Base-by-base conservation (phyloP, 2,888 invertebrate genomes). In the Spodoptera littoralis region DNA sequence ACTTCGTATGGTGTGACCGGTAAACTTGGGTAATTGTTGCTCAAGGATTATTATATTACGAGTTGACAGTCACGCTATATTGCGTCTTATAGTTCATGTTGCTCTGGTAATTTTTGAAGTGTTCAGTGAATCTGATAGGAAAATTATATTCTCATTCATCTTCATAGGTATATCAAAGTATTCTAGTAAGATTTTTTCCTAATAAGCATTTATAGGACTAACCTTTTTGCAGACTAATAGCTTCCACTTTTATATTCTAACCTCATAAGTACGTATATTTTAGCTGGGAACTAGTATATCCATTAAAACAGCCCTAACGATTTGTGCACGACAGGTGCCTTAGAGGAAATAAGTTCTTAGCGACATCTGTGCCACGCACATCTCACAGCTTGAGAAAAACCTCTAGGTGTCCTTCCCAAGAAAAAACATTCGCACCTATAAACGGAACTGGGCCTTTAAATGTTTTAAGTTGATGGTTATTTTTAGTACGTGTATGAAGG, bases 301-400 rank as follows among this genome's bases (percentile, higher is more conserved):
- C 51, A 63, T 66, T 66, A 66, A 61, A 59, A 8, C 47, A 50
- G 60, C 65, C 54, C 70, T 63, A 74, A 65, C 42, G 47, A 62
- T 60, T 57, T 72, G 57, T 67, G 61, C 49, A 62, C 54, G 73
- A 70, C 81, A 81, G 81, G 79, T 81, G 81, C 51, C 63, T 54
- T 41, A 66, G 65, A 79, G 81, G 79, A 81, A 81, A 60, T 76
- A 64, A 48, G 73, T 68, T 72, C 63, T 66, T 73, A 65, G 46
- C 49, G 61, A 70, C 73, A 75, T 76, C 66, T 73, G 69, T 70
- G 62, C n/a, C n/a, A 30, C 53, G 50, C 45, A 47, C 71, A 64
- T 65, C 68, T 63, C 60, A 61, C 4, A 24, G 54, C 52, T 42
- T 61, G 50, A 45, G 61, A 65, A 62, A 60, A 57, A 55, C 54